Evolutionary conservation across 2,113 vertebrate species (phyloP).

Genomic region (Typhlomys cinereus): DNA sequence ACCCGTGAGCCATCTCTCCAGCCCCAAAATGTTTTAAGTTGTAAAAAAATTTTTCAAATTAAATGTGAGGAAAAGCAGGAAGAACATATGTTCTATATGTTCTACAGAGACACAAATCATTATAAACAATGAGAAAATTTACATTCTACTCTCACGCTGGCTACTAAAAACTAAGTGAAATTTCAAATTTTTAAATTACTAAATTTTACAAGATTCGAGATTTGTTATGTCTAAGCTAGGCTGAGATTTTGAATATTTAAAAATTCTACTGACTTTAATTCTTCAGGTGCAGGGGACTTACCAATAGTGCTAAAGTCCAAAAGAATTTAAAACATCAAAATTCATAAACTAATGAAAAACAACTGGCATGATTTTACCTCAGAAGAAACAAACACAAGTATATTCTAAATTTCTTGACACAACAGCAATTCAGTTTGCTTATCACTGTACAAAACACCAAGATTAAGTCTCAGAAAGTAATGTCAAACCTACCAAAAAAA

Average conservation of each 20-base stretch:
- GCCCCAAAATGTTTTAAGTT: slow-evolving; percentile 5
- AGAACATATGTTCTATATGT: not conserved
- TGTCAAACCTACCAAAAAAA: not conserved
- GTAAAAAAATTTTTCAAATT: not conserved
- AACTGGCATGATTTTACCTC: slow-evolving; percentile 11
- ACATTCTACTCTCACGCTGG: not conserved
- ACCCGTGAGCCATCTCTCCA: no score
- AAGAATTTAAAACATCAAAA: slow-evolving; percentile 36
- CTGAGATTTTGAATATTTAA: slow-evolving; percentile 42
- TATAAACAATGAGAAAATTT: not conserved
- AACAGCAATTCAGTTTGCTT: not conserved
- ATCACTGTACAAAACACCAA: not conserved
- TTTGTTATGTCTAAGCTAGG: slow-evolving; percentile 17
- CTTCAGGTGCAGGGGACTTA: not conserved
- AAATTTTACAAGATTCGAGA: not conserved
- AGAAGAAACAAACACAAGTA: not conserved
- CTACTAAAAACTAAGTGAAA: slow-evolving; percentile 42
- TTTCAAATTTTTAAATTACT: slow-evolving; percentile 37
- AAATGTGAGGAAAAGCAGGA: not conserved
- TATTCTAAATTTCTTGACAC: not conserved
- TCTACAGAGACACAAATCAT: not conserved
- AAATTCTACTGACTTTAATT: slow-evolving; percentile 48
- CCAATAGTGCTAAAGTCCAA: slow-evolving; percentile 28
- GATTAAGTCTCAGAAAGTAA: not conserved
- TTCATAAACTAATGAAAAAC: slow-evolving; percentile 33